A percentile compares a stretch with the other conserved stretches of the same genome.
Conservation (phyloP, 2,797 vertebrate species). For the Pogonophryne albipinna region DNA sequence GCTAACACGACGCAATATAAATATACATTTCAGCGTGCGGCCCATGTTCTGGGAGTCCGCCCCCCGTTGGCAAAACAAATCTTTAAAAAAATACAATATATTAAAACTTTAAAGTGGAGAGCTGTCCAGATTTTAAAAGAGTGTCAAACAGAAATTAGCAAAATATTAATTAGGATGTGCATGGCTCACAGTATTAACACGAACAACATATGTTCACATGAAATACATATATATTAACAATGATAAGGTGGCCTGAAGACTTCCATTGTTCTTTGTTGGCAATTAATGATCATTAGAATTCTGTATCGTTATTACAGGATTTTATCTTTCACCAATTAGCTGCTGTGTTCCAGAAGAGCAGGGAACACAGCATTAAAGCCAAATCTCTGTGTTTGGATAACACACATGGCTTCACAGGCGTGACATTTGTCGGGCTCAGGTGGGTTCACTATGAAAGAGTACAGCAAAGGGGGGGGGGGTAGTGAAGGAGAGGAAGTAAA, state of each 20-base stretch:
- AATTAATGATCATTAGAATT: background rate
- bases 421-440: slow-evolving; percentile 18
- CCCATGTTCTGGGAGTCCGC: too few relatives aligned
- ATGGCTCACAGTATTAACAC: too few relatives aligned
- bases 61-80: too few relatives aligned
- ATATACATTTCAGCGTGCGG: too few relatives aligned
- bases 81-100: too few relatives aligned
- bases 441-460: background rate
- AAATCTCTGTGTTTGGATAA: background rate
- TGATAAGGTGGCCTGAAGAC: background rate
- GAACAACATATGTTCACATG: too few relatives aligned
- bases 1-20: too few relatives aligned
- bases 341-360: slow-evolving; percentile 2
- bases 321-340: background rate
- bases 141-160: too few relatives aligned
- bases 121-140: too few relatives aligned
- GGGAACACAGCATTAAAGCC: slow-evolving; percentile 9
- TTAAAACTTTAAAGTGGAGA: too few relatives aligned
- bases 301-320: background rate
- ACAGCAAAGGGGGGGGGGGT: background rate
- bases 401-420: slow-evolving; percentile 7
- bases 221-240: too few relatives aligned
- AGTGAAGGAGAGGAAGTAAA: background rate
- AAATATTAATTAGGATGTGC: too few relatives aligned
- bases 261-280: background rate